A percentile compares a stretch with the other conserved stretches of the same genome.
Evolutionary conservation across 1,140 invertebrate genomes (phyloP).

Genomic region (Akabosia matsudoensis): DNA sequence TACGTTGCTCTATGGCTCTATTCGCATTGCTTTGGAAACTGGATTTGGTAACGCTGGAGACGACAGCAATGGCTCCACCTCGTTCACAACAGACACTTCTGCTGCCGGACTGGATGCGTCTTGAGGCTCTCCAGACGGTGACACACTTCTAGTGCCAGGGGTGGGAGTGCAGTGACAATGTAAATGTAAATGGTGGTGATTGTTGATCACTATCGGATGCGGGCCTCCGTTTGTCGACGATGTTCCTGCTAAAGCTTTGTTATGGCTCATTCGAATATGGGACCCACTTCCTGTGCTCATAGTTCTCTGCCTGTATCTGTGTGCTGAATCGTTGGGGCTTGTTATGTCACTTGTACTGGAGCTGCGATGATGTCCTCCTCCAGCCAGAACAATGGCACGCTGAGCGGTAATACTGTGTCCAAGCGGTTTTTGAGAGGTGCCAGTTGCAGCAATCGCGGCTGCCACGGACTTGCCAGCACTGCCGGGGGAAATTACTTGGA

Average conservation of each 20-base stretch:
- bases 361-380: not conserved
- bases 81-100: not conserved
- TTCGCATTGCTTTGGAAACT: no score
- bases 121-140: not conserved
- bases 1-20: no score
- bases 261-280: no score
- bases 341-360: not conserved
- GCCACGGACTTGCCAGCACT: not conserved
- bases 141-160: not conserved
- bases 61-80: not conserved
- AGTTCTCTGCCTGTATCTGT: not conserved
- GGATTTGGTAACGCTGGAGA: not conserved
- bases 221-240: not conserved
- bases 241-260: not conserved
- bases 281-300: not conserved
- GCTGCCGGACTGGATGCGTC: not conserved
- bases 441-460: not conserved
- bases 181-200: slow-evolving; percentile 7
- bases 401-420: not conserved
- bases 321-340: not conserved
- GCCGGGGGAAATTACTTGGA: slow-evolving; percentile 27
- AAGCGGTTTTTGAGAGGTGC: not conserved
- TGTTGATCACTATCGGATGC: not conserved
- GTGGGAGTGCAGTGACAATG: not conserved
- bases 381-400: not conserved